Evolutionary conservation across 2,888 invertebrate genomes (phyloP).

Genomic region (Gari tellinella): DNA sequence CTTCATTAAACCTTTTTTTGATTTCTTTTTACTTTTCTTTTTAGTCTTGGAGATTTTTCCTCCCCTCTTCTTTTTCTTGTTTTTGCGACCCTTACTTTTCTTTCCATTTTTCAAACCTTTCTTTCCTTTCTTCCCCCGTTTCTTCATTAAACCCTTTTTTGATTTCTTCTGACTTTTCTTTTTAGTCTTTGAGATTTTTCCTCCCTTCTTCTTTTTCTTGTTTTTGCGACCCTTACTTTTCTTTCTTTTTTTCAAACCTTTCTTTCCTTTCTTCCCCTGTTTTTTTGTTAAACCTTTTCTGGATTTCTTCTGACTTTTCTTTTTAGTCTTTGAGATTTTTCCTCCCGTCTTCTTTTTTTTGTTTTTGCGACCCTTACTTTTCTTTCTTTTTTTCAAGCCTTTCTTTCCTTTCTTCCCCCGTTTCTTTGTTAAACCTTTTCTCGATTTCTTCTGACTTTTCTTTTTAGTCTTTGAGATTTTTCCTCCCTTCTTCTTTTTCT

Average conservation of each 20-base stretch:
- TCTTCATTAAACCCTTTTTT: not conserved
- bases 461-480: not conserved
- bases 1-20: no score
- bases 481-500: no score
- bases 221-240: not conserved
- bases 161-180: not conserved
- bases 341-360: not conserved
- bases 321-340: not conserved
- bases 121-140: not conserved
- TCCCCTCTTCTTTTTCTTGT: not conserved
- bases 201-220: not conserved
- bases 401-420: not conserved
- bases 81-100: not conserved
- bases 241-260: not conserved
- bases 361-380: not conserved
- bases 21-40: no score
- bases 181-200: not conserved
- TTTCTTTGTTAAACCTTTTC: not conserved
- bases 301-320: not conserved
- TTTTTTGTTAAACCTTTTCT: conserved; percentile 3
- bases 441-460: not conserved
- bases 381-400: not conserved
- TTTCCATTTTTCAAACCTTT: not conserved
- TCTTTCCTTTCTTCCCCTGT: not conserved
- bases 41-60: no score